Percentiles rank a stretch among this genome's conserved stretches.
Conservation (phyloP, 2,113 vertebrate species). For the Orientallactaga bullata region DNA sequence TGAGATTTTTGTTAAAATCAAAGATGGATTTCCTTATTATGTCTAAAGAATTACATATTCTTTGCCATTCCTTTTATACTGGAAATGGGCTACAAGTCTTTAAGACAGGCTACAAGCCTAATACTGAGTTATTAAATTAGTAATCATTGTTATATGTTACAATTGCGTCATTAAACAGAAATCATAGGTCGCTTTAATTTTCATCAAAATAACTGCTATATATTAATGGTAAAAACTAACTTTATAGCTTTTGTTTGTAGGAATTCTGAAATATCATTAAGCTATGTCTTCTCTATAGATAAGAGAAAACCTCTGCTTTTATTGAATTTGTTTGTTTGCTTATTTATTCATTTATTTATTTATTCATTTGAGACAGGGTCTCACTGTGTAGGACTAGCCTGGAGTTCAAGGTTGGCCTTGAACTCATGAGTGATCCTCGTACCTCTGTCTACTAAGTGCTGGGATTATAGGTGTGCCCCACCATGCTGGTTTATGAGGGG, state of each 20-base stretch:
- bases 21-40: neutral
- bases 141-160: neutral
- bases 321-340: too few relatives aligned
- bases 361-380: too few relatives aligned
- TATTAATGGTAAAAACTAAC: neutral
- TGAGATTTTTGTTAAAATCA: slow-evolving; percentile 22
- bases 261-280: slow-evolving; percentile 56
- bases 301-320: too few relatives aligned
- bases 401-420: too few relatives aligned
- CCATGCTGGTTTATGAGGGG: too few relatives aligned
- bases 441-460: too few relatives aligned
- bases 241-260: slow-evolving; percentile 3
- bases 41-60: neutral
- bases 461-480: too few relatives aligned
- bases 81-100: neutral
- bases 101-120: neutral
- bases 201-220: slow-evolving; percentile 14
- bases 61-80: slow-evolving; percentile 8
- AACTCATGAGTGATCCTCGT: too few relatives aligned
- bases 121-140: neutral
- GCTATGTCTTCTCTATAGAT: slow-evolving; percentile 21
- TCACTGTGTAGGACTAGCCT: too few relatives aligned
- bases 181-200: slow-evolving; percentile 43
- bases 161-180: neutral
- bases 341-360: too few relatives aligned